phyloP scores from a whole-genome alignment of 2,888 invertebrate species.

The Lapara coniferarum region DNA sequence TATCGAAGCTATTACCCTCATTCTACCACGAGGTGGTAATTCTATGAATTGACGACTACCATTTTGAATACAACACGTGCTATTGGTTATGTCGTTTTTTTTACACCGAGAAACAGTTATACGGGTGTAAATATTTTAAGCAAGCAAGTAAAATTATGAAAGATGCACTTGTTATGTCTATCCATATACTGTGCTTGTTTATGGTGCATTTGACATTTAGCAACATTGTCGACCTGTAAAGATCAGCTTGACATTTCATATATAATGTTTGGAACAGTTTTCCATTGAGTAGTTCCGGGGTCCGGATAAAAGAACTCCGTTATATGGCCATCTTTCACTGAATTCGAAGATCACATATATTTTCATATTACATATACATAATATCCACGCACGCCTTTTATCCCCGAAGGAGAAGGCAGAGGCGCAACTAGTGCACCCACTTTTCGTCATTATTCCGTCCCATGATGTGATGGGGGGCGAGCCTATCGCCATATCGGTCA shows the following conservation, averaged over 20 bases:
- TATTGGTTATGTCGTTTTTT: no score
- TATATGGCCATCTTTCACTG: not conserved
- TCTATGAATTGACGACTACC: conserved; percentile 10
- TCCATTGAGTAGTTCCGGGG: no score
- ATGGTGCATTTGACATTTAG: not conserved
- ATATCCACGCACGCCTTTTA: no score
- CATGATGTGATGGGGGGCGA: no score
- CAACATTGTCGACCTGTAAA: conserved; percentile 1
- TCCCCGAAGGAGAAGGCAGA: no score
- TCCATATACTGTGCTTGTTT: no score
- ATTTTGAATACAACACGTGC: not conserved
- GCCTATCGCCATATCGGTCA: no score
- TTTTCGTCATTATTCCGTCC: no score
- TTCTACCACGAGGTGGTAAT: conserved; percentile 1
- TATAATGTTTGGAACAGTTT: not conserved
- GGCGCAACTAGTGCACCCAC: no score
- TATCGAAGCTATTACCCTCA: not conserved
- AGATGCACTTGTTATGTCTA: not conserved
- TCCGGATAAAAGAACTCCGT: not conserved
- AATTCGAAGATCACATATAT: not conserved
- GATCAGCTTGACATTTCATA: conserved; percentile 7
- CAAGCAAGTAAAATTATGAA: not conserved
- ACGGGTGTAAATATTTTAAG: not conserved
- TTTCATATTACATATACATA: no score
- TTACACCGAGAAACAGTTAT: not conserved